phyloP scores from a whole-genome alignment of 1,140 invertebrate genomes.

The Drosophila cardini region DNA sequence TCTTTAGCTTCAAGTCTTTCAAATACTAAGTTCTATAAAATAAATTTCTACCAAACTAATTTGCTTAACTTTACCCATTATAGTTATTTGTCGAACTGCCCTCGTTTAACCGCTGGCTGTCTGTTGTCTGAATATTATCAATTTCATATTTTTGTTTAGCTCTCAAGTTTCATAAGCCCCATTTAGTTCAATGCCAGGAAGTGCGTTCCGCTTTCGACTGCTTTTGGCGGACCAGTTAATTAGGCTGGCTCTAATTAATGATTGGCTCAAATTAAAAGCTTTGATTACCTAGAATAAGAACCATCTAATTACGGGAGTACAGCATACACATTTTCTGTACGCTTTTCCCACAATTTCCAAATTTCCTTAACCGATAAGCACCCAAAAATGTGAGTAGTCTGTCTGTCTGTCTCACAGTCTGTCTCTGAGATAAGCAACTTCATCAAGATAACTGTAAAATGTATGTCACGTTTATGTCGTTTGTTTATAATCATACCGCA shows the following conservation, averaged over 20 bases:
- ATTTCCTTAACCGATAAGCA: conserved; percentile 47
- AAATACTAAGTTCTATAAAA: no score
- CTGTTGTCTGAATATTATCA: conserved; percentile 25
- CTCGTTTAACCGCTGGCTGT: conserved; percentile 16
- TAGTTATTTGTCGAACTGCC: conserved; percentile 26
- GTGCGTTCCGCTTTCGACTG: conserved; percentile 66
- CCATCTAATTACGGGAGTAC: conserved; percentile 22
- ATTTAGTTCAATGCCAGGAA: conserved; percentile 79
- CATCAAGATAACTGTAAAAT: conserved; percentile 68
- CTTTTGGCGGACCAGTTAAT: conserved; percentile 59
- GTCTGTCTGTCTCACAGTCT: neutral
- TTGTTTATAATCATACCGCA: conserved; percentile 42
- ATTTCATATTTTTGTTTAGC: conserved; percentile 44
- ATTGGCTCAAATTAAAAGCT: conserved; percentile 48
- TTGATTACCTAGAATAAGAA: conserved; percentile 42
- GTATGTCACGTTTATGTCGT: conserved; percentile 73
- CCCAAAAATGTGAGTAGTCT: conserved; percentile 8
- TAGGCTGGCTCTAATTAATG: conserved; percentile 65
- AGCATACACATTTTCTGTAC: conserved; percentile 12
- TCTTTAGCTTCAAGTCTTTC: no score
- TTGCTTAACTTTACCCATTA: no score
- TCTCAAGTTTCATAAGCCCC: conserved; percentile 73
- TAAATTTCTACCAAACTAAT: no score
- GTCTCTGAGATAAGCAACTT: conserved; percentile 55
- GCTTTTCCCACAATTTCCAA: conserved; percentile 16